Conservation (phyloP, 2,113 vertebrate genomes). For the Verasper variegatus region DNA sequence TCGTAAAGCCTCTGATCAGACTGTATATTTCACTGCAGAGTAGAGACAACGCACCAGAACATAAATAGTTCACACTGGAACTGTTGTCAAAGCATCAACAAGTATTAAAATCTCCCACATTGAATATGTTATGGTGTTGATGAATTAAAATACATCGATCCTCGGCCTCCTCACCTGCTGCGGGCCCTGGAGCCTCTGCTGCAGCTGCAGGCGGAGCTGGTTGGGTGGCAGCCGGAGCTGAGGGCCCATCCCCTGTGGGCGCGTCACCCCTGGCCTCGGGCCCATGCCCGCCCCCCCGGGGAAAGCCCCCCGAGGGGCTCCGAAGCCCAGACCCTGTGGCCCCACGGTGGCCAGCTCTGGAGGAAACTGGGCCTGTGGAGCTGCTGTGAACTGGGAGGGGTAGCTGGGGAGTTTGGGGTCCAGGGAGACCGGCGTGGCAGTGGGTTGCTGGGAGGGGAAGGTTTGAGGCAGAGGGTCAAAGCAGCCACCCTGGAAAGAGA, state of each 20-base stretch:
- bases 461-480: conserved; percentile 86
- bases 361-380: conserved; percentile 84
- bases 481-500: conserved; percentile 85
- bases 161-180: conserved; percentile 86
- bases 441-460: conserved; percentile 82
- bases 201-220: conserved; percentile 92
- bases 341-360: conserved; percentile 77
- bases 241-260: conserved; percentile 83
- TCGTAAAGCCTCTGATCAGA: no score
- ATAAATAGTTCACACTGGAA: no score
- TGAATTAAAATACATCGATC: neutral
- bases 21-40: no score
- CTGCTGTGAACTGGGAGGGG: conserved; percentile 86
- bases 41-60: no score
- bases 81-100: no score
- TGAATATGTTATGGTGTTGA: no score
- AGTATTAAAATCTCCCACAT: no score
- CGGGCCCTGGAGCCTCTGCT: conserved; percentile 92
- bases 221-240: conserved; percentile 91
- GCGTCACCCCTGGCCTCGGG: conserved; percentile 80
- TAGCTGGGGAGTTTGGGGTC: conserved; percentile 88
- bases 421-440: conserved; percentile 81
- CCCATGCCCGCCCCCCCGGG: conserved; percentile 83
- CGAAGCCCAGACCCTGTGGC: conserved; percentile 85
- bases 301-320: conserved; percentile 84